Evolutionary conservation across 2,888 invertebrate species (phyloP).

Genomic region (Danaus chrysippus): DNA sequence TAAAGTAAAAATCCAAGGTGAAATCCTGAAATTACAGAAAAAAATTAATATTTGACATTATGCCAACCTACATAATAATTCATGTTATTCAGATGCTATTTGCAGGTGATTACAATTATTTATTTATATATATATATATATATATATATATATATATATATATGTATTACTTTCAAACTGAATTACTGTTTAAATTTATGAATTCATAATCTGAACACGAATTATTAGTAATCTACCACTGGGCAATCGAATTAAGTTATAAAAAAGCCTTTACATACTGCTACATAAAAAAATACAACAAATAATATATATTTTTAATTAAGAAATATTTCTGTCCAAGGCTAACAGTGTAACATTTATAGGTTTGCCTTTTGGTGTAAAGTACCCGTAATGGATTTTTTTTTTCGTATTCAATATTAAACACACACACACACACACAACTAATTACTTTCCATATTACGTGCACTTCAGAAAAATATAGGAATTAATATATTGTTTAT

Average conservation of each 20-base stretch:
- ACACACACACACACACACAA: not conserved
- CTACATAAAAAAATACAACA: not conserved
- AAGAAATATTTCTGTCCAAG: not conserved
- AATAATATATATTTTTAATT: not conserved
- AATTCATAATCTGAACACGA: conserved; percentile 1
- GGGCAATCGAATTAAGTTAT: not conserved
- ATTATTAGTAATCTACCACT: not conserved
- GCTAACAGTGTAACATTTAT: not conserved
- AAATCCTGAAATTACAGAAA: conserved; percentile 85
- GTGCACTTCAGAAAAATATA: conserved; percentile 2
- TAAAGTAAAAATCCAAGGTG: conserved; percentile 98
- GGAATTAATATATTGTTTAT: not conserved
- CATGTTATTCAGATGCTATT: conserved; percentile 14
- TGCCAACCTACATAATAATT: conserved; percentile 8
- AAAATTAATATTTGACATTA: conserved; percentile 12
- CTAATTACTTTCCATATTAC: conserved; percentile 4
- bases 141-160: too few relatives aligned
- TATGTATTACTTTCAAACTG: not conserved
- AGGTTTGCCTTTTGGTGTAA: not conserved
- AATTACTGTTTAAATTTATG: not conserved
- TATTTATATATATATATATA: too few relatives aligned
- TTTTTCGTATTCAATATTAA: not conserved
- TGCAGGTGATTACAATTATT: not conserved
- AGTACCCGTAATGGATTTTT: conserved; percentile 1
- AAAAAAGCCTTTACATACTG: not conserved